Percentiles rank a stretch among this genome's conserved stretches.
Evolutionary conservation across 2,113 vertebrate genomes (phyloP).

Genomic region (Aphelocoma coerulescens): DNA sequence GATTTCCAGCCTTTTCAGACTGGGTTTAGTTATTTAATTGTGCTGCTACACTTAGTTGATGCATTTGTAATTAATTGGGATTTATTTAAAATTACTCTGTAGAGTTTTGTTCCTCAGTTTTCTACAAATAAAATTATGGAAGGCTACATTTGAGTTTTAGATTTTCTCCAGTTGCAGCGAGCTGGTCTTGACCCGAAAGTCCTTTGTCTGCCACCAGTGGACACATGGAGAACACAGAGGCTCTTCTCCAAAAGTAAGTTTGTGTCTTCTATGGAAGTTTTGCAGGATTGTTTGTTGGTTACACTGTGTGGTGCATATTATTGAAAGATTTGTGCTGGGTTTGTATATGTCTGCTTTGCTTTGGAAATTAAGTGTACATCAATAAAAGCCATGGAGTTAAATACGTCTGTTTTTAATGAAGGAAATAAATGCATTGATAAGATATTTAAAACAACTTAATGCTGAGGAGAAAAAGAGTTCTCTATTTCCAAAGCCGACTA

Average conservation of each 20-base stretch:
- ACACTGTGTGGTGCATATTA: rapidly evolving
- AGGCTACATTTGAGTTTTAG: not conserved
- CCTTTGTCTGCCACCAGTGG: not conserved
- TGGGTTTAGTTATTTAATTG: not conserved
- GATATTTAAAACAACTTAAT: not conserved
- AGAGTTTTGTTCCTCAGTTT: slow-evolving; percentile 6
- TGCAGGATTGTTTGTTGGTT: not conserved
- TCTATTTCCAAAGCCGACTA: not conserved
- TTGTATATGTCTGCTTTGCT: not conserved
- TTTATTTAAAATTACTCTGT: slow-evolving; percentile 13
- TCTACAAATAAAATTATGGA: not conserved
- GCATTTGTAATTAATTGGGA: slow-evolving; percentile 32
- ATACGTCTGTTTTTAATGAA: not conserved
- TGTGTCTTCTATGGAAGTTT: not conserved
- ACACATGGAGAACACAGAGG: not conserved
- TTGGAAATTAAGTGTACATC: not conserved
- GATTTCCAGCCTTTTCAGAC: not conserved
- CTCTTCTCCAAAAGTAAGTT: not conserved
- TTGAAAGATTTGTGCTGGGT: not conserved
- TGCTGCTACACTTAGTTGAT: not conserved
- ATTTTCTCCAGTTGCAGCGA: not conserved
- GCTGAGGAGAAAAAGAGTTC: not conserved
- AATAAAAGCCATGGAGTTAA: not conserved
- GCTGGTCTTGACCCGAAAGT: not conserved
- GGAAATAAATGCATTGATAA: not conserved